Evolutionary conservation across 2,797 vertebrate genomes (phyloP).

Genomic region (Linurgus olivaceus): DNA sequence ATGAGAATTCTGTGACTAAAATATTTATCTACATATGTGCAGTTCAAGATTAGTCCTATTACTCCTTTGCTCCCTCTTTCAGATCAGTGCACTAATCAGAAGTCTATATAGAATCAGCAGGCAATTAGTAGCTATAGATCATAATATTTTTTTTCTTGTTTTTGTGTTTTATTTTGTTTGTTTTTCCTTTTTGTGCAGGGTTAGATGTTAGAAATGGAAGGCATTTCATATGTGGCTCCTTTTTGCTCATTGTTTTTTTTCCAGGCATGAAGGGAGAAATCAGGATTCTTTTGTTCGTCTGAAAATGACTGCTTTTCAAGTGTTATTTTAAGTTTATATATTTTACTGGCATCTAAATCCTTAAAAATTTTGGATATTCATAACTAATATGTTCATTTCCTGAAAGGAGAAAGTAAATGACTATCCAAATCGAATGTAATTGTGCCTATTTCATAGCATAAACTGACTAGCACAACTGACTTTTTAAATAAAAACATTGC

Average conservation of each 20-base stretch:
- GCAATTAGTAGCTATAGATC: neutral
- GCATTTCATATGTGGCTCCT: neutral
- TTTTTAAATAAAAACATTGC: neutral
- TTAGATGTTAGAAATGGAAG: fast-evolving
- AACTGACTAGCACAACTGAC: neutral
- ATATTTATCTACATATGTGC: neutral
- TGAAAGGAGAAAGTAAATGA: neutral
- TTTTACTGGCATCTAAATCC: neutral
- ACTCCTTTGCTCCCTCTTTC: neutral
- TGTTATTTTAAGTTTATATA: neutral
- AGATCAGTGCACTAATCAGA: neutral
- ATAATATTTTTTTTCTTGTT: neutral
- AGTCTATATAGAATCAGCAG: neutral
- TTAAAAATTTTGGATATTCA: neutral
- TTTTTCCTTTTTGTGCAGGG: too few relatives aligned
- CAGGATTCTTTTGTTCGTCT: neutral
- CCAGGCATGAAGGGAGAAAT: neutral
- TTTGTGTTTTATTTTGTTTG: neutral
- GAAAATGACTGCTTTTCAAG: neutral
- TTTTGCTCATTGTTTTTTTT: too few relatives aligned
- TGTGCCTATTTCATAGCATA: neutral
- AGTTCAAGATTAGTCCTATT: neutral
- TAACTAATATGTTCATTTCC: neutral
- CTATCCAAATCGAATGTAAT: neutral
- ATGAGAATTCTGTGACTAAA: neutral